Percentiles rank a stretch among this genome's conserved stretches.
Conservation (phyloP, 2,797 vertebrate genomes). For the Chloroceryle inda region DNA sequence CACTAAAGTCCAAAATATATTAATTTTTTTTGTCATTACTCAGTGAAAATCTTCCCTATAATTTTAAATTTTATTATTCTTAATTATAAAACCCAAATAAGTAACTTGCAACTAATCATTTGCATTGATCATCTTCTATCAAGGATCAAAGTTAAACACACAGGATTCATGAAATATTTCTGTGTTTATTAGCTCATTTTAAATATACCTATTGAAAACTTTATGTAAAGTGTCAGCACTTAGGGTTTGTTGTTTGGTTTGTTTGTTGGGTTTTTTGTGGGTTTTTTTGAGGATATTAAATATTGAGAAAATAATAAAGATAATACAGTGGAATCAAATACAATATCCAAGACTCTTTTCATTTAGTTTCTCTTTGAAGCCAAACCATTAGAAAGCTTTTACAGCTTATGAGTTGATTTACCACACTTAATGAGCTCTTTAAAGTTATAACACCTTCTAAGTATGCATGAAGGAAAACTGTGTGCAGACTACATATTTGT, state of each 20-base stretch:
- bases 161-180: not conserved
- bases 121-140: not conserved
- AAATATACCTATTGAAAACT: not conserved
- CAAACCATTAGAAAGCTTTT: not conserved
- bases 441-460: not conserved
- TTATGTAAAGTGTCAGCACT: not conserved
- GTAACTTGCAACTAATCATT: not conserved
- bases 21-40: not conserved
- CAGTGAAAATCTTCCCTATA: fast-evolving
- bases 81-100: not conserved
- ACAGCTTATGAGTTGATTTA: not conserved
- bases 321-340: not conserved
- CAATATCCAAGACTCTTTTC: not conserved
- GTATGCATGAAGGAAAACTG: not conserved
- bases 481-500: not conserved
- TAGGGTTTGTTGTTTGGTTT: too few species aligned
- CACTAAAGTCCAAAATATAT: not conserved
- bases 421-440: not conserved
- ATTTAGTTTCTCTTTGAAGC: not conserved
- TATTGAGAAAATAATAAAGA: not conserved
- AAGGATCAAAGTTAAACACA: not conserved
- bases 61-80: not conserved
- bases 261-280: too few species aligned
- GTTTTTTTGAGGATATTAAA: not conserved
- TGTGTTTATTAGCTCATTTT: not conserved